Conservation (phyloP, 2,797 vertebrate species). For the Gobio occitaniae region DNA sequence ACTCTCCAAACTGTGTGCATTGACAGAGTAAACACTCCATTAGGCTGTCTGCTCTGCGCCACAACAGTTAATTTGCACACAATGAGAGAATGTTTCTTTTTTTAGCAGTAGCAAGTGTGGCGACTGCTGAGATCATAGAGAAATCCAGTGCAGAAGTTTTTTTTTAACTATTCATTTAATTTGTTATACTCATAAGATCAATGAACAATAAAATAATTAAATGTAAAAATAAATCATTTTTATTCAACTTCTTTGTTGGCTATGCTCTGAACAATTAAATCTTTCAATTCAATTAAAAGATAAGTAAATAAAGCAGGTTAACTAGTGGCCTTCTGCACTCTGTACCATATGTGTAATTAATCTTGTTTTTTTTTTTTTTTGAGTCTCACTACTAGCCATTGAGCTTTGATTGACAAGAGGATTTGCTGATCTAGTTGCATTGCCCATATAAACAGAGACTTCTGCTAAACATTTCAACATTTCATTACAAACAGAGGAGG, state of each 20-base stretch:
- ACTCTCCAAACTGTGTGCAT: conserved; percentile 4
- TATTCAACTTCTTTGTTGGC: not conserved
- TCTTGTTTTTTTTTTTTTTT: not conserved
- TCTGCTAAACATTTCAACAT: conserved; percentile 64
- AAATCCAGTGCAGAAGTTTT: not conserved
- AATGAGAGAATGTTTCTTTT: not conserved
- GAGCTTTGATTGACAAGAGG: conserved; percentile 70
- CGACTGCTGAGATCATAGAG: not conserved
- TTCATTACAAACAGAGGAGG: conserved; percentile 56
- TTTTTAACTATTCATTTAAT: not conserved
- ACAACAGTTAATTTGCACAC: conserved; percentile 19
- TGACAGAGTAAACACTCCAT: conserved; percentile 36
- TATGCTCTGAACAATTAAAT: not conserved
- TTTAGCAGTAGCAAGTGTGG: conserved; percentile 1
- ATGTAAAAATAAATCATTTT: not conserved
- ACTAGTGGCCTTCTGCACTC: not conserved
- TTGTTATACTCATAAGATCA: not conserved
- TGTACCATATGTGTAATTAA: not conserved
- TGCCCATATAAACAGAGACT: conserved; percentile 65
- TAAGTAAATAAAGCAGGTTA: not conserved
- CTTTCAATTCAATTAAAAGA: not conserved
- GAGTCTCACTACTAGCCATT: conserved; percentile 34
- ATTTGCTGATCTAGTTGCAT: conserved; percentile 63
- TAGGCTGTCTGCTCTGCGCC: conserved; percentile 18
- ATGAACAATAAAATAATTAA: not conserved